These are phyloP conservation scores for Hestina assimilis DNA, from an alignment of 1,140 invertebrate species.

Conservation along the genomic window DNA sequence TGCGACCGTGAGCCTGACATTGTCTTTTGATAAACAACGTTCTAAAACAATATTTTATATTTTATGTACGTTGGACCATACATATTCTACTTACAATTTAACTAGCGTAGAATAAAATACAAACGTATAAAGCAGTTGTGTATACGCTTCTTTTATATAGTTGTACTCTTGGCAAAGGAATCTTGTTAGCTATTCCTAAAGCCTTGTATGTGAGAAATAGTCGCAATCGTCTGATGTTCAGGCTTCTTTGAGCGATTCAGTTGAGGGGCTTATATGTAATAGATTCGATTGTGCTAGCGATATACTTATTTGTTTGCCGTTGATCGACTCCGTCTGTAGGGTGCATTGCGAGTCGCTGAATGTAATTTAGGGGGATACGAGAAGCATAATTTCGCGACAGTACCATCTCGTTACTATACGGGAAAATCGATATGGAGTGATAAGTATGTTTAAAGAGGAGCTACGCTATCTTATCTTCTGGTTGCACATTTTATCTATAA, in stretches of 20 bases:
- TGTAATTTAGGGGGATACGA: slow-evolving; percentile 40
- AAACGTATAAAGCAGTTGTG: too few species aligned
- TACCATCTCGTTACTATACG: background rate
- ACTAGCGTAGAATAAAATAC: too few species aligned
- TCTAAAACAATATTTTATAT: too few species aligned
- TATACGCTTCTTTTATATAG: too few species aligned
- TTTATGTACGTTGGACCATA: too few species aligned
- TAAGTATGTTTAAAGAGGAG: too few species aligned
- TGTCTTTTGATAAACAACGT: too few species aligned
- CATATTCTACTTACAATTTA: too few species aligned
- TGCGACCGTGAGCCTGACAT: too few species aligned
- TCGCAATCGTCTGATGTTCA: slow-evolving; percentile 25
- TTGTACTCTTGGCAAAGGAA: slow-evolving; percentile 1
- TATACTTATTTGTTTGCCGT: slow-evolving; percentile 62
- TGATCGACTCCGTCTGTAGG: slow-evolving; percentile 52
- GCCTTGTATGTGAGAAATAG: slow-evolving; percentile 5
- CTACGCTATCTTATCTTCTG: too few species aligned
- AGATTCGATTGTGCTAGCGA: slow-evolving; percentile 54
- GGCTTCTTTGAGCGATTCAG: slow-evolving; percentile 60
- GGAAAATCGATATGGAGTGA: background rate
- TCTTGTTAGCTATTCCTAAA: slow-evolving; percentile 11
- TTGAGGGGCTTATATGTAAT: slow-evolving; percentile 59
- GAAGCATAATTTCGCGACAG: slow-evolving; percentile 21
- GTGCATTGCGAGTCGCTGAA: slow-evolving; percentile 34
- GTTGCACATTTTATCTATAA: too few species aligned